These are phyloP conservation scores for Calycopis cecrops DNA, from an alignment of 1,140 invertebrate species.

Conservation along the genomic window DNA sequence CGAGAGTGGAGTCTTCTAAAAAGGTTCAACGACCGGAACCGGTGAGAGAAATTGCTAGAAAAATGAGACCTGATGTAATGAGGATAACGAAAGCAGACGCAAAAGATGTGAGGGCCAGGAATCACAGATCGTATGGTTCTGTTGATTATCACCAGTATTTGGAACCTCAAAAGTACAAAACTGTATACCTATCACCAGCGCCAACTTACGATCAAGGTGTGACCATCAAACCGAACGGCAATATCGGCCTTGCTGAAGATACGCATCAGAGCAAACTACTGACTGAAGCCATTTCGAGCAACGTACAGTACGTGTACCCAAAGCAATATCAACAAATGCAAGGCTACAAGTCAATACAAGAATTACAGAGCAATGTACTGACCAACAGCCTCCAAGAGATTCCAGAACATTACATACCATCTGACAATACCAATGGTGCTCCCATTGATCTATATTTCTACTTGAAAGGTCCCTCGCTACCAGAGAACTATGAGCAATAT, in stretches of 20 bases:
- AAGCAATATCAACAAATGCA: constrained; percentile 46
- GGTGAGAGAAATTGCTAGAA: constrained; percentile 10
- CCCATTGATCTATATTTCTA: constrained; percentile 55
- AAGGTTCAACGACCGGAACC: constrained; percentile 7
- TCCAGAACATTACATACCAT: constrained; percentile 34
- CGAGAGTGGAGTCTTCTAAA: constrained; percentile 18
- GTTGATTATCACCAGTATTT: constrained; percentile 44
- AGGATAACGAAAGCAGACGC: constrained; percentile 43
- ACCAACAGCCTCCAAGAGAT: constrained; percentile 43
- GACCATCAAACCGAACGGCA: constrained; percentile 52
- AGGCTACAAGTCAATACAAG: constrained; percentile 41
- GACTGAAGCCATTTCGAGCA: constrained; percentile 43
- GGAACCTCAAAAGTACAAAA: constrained; percentile 37
- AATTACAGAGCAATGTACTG: constrained; percentile 50
- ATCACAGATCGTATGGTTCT: constrained; percentile 60
- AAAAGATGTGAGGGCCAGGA: constrained; percentile 45
- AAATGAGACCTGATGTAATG: constrained; percentile 23
- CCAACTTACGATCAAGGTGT: constrained; percentile 51
- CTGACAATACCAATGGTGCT: constrained; percentile 26
- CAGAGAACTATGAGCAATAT: constrained; percentile 28
- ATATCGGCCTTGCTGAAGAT: constrained; percentile 31
- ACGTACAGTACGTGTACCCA: constrained; percentile 40
- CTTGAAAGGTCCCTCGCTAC: constrained; percentile 39
- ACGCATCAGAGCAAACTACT: constrained; percentile 35
- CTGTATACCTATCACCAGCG: constrained; percentile 37